These are phyloP conservation scores for Prunella fulvescens DNA, from an alignment of 2,113 vertebrate genomes.

Conservation along the genomic window DNA sequence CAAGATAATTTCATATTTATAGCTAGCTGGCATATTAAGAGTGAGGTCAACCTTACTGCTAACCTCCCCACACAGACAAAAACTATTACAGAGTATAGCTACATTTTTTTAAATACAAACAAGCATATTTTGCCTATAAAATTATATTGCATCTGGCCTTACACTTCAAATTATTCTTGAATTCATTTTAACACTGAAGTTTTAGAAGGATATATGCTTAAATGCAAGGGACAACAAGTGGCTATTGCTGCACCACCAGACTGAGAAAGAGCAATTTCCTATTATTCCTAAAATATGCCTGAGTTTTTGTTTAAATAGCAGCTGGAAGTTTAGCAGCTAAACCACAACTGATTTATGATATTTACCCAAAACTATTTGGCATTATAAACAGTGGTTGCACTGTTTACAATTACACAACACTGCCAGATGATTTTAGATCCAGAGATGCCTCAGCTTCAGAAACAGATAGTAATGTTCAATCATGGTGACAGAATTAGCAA, in stretches of 20 bases:
- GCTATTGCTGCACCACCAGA: background rate
- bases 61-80: background rate
- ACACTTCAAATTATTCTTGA: background rate
- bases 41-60: background rate
- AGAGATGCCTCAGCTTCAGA: background rate
- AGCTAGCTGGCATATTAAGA: background rate
- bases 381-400: background rate
- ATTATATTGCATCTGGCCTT: background rate
- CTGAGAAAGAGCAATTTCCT: background rate
- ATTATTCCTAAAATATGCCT: background rate
- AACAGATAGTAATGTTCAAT: background rate
- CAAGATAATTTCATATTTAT: background rate
- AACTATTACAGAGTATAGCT: background rate
- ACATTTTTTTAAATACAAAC: background rate
- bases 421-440: background rate
- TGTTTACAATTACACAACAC: background rate
- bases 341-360: background rate
- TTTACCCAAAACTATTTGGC: background rate
- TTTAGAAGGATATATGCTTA: background rate
- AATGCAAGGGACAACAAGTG: background rate
- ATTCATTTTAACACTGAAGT: background rate
- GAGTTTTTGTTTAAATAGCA: background rate
- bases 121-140: background rate
- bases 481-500: background rate
- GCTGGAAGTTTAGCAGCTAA: background rate